A percentile compares a stretch with the other conserved stretches of the same genome.
Evolutionary conservation across 1,140 invertebrate genomes (phyloP).

Genomic region (Drosophila micromelanica): DNA sequence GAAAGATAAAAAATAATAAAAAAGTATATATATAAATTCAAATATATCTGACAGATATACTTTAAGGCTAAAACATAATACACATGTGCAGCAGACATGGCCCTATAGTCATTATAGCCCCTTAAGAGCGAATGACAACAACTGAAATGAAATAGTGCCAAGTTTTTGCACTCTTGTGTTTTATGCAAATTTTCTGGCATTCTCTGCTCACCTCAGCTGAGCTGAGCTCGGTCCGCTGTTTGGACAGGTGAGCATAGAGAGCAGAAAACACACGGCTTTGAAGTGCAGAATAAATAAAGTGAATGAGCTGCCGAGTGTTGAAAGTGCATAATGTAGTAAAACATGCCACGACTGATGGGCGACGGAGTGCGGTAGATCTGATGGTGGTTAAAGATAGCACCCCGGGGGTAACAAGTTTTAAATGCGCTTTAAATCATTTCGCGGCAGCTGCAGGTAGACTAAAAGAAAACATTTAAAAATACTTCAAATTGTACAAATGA

Average conservation of each 20-base stretch:
- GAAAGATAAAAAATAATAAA: no score
- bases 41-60: no score
- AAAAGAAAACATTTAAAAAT: no score
- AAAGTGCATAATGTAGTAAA: conserved; percentile 75
- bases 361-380: not conserved
- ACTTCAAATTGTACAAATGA: no score
- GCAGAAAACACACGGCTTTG: conserved; percentile 63
- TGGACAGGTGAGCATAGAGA: conserved; percentile 63
- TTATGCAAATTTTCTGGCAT: conserved; percentile 69
- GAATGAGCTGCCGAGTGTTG: conserved; percentile 75
- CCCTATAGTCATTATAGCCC: not conserved
- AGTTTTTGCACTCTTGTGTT: conserved; percentile 74
- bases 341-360: conserved; percentile 1
- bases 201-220: conserved; percentile 21
- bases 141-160: conserved; percentile 71
- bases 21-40: not conserved
- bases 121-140: conserved; percentile 21
- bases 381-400: not conserved
- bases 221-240: conserved; percentile 52
- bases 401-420: conserved; percentile 34
- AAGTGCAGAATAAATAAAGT: conserved; percentile 80
- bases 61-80: not conserved
- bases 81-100: not conserved
- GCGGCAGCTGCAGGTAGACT: not conserved
- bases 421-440: conserved; percentile 47